These are phyloP conservation scores for Stichodactyla helianthus DNA, from an alignment of 64 coral and sea anemone species.

Conservation along the genomic window DNA sequence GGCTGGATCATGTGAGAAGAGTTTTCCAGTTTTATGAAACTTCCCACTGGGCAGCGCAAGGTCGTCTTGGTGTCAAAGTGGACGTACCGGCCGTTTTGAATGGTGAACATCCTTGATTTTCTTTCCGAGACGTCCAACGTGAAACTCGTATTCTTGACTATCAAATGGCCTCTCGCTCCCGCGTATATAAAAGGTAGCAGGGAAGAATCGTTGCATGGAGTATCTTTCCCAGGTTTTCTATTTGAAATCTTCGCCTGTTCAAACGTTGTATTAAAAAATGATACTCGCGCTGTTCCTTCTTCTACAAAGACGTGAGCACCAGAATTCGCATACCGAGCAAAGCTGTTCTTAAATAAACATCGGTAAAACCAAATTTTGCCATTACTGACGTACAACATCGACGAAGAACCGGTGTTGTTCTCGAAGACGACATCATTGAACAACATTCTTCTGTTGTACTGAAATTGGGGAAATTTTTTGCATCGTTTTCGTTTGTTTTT, in stretches of 20 bases:
- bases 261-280: constrained; percentile 31
- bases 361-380: constrained; percentile 13
- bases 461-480: background rate
- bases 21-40: constrained; percentile 34
- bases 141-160: constrained; percentile 35
- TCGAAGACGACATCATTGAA: background rate
- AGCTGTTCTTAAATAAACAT: constrained; percentile 50
- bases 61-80: constrained; percentile 32
- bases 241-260: background rate
- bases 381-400: constrained; percentile 30
- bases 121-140: background rate
- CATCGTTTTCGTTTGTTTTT: background rate
- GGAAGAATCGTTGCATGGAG: background rate
- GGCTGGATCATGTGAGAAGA: constrained; percentile 7
- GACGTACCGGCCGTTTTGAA: constrained; percentile 29
- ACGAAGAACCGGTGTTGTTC: background rate
- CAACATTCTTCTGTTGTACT: background rate
- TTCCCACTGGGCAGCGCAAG: constrained; percentile 31
- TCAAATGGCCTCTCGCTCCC: constrained; percentile 11
- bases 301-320: constrained; percentile 29
- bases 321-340: background rate
- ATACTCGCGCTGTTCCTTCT: constrained; percentile 24
- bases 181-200: constrained; percentile 34
- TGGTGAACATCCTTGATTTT: background rate
- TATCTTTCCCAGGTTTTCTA: background rate